These are phyloP conservation scores for Actenoides hombroni DNA, from an alignment of 2,113 vertebrate genomes.

Conservation along the genomic window DNA sequence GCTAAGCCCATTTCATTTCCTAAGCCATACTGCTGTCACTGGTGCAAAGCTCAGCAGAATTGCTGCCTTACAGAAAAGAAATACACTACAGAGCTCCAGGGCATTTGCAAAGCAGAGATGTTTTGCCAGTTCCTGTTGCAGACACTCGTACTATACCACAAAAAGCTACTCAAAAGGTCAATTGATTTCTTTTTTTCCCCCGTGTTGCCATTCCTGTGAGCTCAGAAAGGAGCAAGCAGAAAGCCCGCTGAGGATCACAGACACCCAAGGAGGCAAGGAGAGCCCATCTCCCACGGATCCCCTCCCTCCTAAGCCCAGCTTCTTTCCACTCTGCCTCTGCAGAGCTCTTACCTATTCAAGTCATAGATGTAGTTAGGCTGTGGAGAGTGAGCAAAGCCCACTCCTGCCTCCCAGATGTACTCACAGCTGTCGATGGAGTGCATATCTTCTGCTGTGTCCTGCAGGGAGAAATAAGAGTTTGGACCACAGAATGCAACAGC, in stretches of 20 bases:
- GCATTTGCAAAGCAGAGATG: neutral
- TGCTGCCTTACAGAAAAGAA: neutral
- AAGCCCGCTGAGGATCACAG: neutral
- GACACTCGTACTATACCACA: neutral
- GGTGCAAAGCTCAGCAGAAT: neutral
- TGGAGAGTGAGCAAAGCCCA: conserved; percentile 95
- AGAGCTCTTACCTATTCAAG: conserved; percentile 88
- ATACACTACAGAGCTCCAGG: neutral
- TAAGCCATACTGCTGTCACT: neutral
- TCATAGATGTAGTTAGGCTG: conserved; percentile 93
- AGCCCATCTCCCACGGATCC: neutral
- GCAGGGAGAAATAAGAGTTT: neutral
- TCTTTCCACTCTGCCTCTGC: neutral
- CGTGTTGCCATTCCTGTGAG: neutral
- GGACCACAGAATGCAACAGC: neutral
- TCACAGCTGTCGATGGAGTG: conserved; percentile 97
- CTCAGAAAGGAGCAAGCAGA: neutral
- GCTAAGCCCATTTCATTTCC: neutral
- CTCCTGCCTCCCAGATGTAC: conserved; percentile 98
- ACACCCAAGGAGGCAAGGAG: neutral
- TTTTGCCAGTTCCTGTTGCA: neutral
- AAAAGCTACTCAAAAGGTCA: neutral
- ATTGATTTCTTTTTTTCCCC: neutral
- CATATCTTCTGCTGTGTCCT: conserved; percentile 93
- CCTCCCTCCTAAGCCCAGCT: neutral